phyloP scores from a whole-genome alignment of 2,888 invertebrate species.

The Sceliomorpha sp. region DNA sequence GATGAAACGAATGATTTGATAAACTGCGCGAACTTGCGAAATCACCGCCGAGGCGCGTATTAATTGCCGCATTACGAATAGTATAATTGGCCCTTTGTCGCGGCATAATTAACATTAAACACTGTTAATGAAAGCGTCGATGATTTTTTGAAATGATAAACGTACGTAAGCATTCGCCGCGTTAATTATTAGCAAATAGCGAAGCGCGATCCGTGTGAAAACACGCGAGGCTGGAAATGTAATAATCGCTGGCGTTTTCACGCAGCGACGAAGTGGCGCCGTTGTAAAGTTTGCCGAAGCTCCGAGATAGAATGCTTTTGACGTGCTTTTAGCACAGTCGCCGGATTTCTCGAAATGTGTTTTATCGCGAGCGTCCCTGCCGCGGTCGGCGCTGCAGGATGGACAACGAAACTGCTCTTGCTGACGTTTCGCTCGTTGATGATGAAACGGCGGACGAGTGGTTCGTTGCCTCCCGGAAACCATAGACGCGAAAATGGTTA shows the following conservation, averaged over 20 bases:
- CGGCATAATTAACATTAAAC: slow-evolving; percentile 20
- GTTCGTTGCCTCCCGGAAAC: slow-evolving; percentile 16
- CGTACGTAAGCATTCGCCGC: background rate
- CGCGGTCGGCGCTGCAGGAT: slow-evolving; percentile 23
- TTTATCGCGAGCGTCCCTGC: slow-evolving; percentile 31
- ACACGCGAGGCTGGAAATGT: too few species aligned
- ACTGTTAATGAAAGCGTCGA: slow-evolving; percentile 9
- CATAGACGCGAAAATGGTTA: slow-evolving; percentile 22
- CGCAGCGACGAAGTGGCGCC: slow-evolving; percentile 7
- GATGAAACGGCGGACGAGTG: slow-evolving; percentile 37
- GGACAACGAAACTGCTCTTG: slow-evolving; percentile 29
- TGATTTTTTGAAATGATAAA: slow-evolving; percentile 22
- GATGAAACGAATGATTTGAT: too few species aligned
- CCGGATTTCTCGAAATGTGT: slow-evolving; percentile 30
- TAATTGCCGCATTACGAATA: too few species aligned
- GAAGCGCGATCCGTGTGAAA: slow-evolving; percentile 1
- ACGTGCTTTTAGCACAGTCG: slow-evolving; percentile 5
- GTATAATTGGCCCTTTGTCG: background rate
- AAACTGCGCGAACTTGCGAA: too few species aligned
- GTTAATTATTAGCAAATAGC: background rate
- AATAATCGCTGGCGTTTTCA: too few species aligned
- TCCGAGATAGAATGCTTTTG: slow-evolving; percentile 5
- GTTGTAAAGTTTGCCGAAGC: slow-evolving; percentile 25
- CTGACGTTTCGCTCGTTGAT: slow-evolving; percentile 52
- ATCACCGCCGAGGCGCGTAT: too few species aligned